Conservation (phyloP, 1,140 invertebrate species). For the Cotesia chilonis region DNA sequence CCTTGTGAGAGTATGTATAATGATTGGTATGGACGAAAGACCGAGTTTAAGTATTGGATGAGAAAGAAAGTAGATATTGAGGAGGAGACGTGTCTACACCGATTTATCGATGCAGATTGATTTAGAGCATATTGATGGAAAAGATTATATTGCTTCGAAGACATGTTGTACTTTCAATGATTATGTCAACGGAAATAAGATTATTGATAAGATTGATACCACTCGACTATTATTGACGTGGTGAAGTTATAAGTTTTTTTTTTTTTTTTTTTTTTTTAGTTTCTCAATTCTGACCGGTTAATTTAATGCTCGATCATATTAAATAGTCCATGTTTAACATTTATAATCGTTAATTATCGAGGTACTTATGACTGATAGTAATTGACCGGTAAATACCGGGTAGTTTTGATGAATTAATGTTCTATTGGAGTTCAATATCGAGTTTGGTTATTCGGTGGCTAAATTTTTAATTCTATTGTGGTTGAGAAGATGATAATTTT, state of each 20-base stretch:
- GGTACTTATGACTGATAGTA: too few relatives aligned
- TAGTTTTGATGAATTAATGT: too few relatives aligned
- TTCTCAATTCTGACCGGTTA: neutral
- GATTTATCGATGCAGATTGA: conserved; percentile 57
- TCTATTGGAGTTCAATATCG: too few relatives aligned
- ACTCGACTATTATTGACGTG: conserved; percentile 5
- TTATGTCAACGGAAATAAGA: conserved; percentile 23
- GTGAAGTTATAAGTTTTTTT: neutral
- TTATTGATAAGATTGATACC: conserved; percentile 19
- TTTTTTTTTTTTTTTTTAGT: neutral
- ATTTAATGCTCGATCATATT: too few relatives aligned
- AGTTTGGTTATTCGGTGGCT: too few relatives aligned
- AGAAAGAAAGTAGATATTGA: neutral
- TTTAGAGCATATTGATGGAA: conserved; percentile 49
- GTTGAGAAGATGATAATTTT: too few relatives aligned
- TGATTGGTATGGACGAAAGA: conserved; percentile 22
- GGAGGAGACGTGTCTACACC: conserved; percentile 25
- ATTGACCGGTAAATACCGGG: too few relatives aligned
- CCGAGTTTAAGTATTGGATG: neutral
- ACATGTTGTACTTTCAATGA: conserved; percentile 8
- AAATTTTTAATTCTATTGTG: too few relatives aligned
- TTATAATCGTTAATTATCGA: too few relatives aligned
- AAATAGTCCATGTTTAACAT: too few relatives aligned
- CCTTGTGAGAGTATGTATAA: conserved; percentile 10
- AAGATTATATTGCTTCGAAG: conserved; percentile 36